These are phyloP conservation scores for Nyctalus aviator DNA, from an alignment of 2,797 vertebrate genomes.

Conservation along the genomic window DNA sequence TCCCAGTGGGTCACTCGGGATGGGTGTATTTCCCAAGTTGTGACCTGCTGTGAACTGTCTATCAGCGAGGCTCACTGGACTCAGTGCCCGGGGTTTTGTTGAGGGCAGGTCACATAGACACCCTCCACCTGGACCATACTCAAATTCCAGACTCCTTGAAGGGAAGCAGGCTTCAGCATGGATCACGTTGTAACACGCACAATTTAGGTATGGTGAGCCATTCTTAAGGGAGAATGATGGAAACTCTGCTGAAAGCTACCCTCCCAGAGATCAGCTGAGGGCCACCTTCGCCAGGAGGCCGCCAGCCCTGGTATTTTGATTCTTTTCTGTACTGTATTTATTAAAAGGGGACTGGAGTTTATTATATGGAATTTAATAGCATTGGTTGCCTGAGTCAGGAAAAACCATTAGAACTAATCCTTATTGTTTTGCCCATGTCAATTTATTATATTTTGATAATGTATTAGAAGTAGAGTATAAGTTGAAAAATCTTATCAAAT, in stretches of 20 bases:
- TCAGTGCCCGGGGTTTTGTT: not conserved
- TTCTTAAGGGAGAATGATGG: too few relatives aligned
- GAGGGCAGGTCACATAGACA: not conserved
- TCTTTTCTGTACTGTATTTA: not conserved
- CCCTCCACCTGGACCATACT: not conserved
- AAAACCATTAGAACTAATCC: not conserved
- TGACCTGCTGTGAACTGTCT: accelerated
- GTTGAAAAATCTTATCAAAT: not conserved
- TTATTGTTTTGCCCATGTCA: not conserved
- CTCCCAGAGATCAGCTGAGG: not conserved
- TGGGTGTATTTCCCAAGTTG: accelerated
- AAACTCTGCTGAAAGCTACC: too few relatives aligned
- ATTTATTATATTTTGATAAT: not conserved
- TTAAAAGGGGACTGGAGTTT: not conserved
- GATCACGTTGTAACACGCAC: not conserved
- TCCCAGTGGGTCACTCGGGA: accelerated
- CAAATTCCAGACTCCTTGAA: not conserved
- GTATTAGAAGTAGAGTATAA: not conserved
- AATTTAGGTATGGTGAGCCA: not conserved
- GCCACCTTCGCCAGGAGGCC: accelerated
- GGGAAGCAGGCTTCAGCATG: not conserved
- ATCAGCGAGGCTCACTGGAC: accelerated
- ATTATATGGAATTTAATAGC: not conserved
- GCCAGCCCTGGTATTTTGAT: accelerated
- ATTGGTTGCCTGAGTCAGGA: not conserved